Evolutionary conservation across 2,888 invertebrate genomes (phyloP).

Genomic region (Bombylius major): DNA sequence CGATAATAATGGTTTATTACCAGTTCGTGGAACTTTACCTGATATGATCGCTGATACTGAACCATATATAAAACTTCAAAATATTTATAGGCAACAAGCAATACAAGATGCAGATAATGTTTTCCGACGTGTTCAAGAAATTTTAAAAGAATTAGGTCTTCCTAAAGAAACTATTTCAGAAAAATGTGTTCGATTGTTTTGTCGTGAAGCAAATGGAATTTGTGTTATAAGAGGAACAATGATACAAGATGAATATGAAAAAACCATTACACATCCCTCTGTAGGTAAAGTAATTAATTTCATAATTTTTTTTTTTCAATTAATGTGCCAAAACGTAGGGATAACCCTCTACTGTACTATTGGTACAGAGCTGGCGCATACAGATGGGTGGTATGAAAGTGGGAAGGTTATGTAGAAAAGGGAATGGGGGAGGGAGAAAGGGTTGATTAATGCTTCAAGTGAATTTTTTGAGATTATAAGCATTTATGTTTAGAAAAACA

Average conservation of each 20-base stretch:
- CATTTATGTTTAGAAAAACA: no score
- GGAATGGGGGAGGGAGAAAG: no score
- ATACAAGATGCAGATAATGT: conserved; percentile 68
- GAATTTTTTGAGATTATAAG: no score
- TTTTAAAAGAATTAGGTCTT: conserved; percentile 64
- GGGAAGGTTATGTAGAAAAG: no score
- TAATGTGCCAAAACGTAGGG: conserved; percentile 1
- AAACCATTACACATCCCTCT: conserved; percentile 45
- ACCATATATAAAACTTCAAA: conserved; percentile 79
- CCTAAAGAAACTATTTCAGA: conserved; percentile 63
- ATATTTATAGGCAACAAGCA: conserved; percentile 76
- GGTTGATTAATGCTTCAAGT: no score
- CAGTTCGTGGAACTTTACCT: conserved; percentile 77
- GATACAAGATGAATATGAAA: conserved; percentile 70
- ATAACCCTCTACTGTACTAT: no score
- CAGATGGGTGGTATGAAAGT: no score
- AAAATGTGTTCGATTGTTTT: conserved; percentile 70
- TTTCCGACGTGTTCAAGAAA: conserved; percentile 65
- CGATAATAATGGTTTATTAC: conserved; percentile 70
- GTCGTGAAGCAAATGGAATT: conserved; percentile 75
- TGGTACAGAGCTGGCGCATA: no score
- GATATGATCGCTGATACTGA: conserved; percentile 95
- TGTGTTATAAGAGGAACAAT: conserved; percentile 65
- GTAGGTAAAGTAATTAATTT: conserved; percentile 33
- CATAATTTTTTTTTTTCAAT: neutral